A percentile compares a stretch with the other conserved stretches of the same genome.
Evolutionary conservation across 2,113 vertebrate species (phyloP).

Genomic region (Neoarius graeffei): DNA sequence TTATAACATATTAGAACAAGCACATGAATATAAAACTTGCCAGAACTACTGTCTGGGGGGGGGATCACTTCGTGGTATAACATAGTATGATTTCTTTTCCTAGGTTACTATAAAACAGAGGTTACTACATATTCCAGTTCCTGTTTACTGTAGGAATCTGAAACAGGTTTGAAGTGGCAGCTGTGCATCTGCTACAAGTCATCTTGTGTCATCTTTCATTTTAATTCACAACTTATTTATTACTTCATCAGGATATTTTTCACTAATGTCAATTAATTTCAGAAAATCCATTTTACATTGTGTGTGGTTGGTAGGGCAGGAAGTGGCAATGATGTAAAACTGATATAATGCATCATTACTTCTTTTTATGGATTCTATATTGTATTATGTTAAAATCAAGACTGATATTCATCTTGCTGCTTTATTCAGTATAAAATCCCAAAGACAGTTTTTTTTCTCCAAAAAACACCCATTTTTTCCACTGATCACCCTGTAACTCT

Average conservation of each 20-base stretch:
- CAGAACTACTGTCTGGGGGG: neutral
- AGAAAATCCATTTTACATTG: neutral
- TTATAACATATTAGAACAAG: neutral
- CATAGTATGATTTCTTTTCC: neutral
- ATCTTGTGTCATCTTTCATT: neutral
- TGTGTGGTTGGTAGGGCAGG: neutral
- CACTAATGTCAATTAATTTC: too few relatives aligned
- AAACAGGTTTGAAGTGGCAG: neutral
- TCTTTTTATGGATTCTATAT: neutral
- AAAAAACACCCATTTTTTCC: neutral
- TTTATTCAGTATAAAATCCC: neutral
- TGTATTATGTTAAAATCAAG: neutral
- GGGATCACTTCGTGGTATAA: neutral
- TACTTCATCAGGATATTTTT: neutral
- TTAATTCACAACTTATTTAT: neutral
- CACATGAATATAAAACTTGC: neutral
- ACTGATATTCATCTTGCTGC: neutral
- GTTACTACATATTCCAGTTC: neutral
- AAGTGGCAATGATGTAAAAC: neutral
- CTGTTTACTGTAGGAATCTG: neutral
- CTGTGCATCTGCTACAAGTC: neutral
- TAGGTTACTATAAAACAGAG: neutral
- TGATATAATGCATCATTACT: neutral
- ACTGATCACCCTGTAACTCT: neutral
- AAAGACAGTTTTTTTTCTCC: neutral